Evolutionary conservation across 1,140 invertebrate species (phyloP).

Genomic region (Drosophila dunni): DNA sequence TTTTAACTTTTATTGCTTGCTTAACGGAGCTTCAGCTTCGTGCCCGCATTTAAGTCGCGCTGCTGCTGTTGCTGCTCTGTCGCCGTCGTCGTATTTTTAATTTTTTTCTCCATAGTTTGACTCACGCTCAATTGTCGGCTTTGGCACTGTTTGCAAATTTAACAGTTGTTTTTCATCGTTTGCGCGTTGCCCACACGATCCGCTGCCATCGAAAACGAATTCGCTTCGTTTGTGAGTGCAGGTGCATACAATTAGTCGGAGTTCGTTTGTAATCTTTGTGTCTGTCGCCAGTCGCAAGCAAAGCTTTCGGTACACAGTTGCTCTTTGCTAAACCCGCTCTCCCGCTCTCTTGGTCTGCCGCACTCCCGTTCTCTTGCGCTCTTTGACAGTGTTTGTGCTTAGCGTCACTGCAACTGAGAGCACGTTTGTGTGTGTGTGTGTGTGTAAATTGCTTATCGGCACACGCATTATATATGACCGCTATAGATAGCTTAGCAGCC

Average conservation of each 20-base stretch:
- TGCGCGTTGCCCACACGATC: slow-evolving; percentile 36
- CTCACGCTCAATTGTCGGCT: slow-evolving; percentile 60
- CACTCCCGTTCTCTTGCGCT: slow-evolving; percentile 5
- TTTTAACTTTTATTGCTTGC: slow-evolving; percentile 39
- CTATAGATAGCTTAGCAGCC: slow-evolving; percentile 41
- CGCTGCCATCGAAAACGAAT: slow-evolving; percentile 17
- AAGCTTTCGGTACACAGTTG: not conserved
- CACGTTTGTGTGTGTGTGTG: not conserved
- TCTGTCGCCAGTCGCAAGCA: not conserved
- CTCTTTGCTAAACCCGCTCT: not conserved
- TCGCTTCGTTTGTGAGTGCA: slow-evolving; percentile 23
- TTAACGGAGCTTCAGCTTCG: slow-evolving; percentile 39
- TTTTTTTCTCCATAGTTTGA: slow-evolving; percentile 3
- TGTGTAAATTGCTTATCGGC: slow-evolving; percentile 34
- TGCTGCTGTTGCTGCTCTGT: slow-evolving; percentile 1
- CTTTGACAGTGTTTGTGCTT: not conserved
- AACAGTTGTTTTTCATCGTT: slow-evolving; percentile 48
- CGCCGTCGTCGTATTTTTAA: not conserved
- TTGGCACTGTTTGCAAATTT: slow-evolving; percentile 51
- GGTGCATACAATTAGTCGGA: slow-evolving; percentile 30
- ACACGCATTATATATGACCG: slow-evolving; percentile 50
- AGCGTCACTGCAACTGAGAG: slow-evolving; percentile 12
- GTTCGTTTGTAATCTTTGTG: not conserved
- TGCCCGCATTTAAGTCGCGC: slow-evolving; percentile 5
- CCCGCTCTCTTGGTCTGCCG: not conserved